Evolutionary conservation across 1,140 invertebrate species (phyloP).

Genomic region (Caenorhabditis brenneri): DNA sequence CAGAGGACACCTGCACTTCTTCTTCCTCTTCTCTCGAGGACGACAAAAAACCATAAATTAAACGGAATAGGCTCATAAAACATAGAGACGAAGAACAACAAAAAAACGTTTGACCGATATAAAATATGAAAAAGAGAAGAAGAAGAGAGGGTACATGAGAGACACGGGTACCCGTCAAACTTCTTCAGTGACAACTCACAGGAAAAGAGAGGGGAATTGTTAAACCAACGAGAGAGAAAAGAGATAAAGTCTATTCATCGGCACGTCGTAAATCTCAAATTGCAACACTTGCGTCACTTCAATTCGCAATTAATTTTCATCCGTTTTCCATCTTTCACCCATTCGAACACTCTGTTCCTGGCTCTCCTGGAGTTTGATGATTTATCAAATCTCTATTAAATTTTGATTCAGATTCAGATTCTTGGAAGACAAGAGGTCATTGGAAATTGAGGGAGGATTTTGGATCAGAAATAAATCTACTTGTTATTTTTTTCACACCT

Average conservation of each 20-base stretch:
- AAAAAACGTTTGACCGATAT: constrained; percentile 33
- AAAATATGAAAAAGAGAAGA: constrained; percentile 39
- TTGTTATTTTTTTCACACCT: not conserved
- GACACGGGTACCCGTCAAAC: not conserved
- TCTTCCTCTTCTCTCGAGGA: too few species aligned
- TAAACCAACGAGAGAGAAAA: not conserved
- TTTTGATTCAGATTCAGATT: too few species aligned
- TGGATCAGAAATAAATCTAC: too few species aligned
- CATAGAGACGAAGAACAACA: too few species aligned
- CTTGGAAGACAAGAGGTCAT: not conserved
- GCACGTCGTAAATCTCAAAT: constrained; percentile 41
- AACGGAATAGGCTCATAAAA: not conserved
- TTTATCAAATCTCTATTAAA: not conserved
- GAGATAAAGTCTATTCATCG: not conserved
- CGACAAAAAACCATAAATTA: not conserved
- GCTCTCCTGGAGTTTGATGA: not conserved
- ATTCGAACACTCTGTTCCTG: not conserved
- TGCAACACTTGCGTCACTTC: constrained; percentile 41
- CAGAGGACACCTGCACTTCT: constrained; percentile 17
- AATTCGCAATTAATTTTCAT: constrained; percentile 38
- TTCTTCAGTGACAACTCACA: not conserved
- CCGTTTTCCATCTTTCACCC: too few species aligned
- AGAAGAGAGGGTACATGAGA: not conserved
- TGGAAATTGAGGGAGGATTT: too few species aligned
- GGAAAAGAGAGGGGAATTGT: not conserved